Conservation (phyloP, 2,888 invertebrate genomes). For the Lamproptera curius region DNA sequence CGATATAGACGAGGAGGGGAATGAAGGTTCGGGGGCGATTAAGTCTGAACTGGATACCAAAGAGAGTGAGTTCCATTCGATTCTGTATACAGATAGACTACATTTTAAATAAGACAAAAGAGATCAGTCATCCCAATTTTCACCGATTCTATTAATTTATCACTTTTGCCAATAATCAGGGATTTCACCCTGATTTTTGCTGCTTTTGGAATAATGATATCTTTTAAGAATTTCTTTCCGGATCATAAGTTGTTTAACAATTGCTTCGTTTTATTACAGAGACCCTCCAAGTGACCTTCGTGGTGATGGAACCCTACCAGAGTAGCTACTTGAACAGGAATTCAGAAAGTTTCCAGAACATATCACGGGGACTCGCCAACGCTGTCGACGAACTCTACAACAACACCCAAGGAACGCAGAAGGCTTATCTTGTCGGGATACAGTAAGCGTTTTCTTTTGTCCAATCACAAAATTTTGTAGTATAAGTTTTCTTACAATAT, state of each 20-base stretch:
- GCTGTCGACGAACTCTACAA: constrained; percentile 79
- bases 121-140: neutral
- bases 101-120: neutral
- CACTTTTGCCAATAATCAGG: neutral
- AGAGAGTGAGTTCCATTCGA: constrained; percentile 51
- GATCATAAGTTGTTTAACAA: neutral
- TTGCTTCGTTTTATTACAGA: constrained; percentile 42
- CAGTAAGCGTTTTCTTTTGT: constrained; percentile 84
- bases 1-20: constrained; percentile 10
- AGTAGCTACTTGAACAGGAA: constrained; percentile 78
- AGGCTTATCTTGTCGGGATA: constrained; percentile 82
- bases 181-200: neutral
- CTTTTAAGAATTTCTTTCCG: neutral
- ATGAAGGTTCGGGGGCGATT: constrained; percentile 41
- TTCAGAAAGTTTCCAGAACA: constrained; percentile 76
- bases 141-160: neutral
- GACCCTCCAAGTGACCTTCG: constrained; percentile 72
- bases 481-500: too few species aligned
- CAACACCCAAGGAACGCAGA: constrained; percentile 73
- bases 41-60: constrained; percentile 40
- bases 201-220: neutral
- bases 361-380: constrained; percentile 77
- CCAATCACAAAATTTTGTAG: too few species aligned
- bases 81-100: too few species aligned
- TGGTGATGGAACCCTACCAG: constrained; percentile 80